A percentile compares a stretch with the other conserved stretches of the same genome.
Conservation (phyloP, 2,888 invertebrate genomes). For the Diachrysia chrysitis region DNA sequence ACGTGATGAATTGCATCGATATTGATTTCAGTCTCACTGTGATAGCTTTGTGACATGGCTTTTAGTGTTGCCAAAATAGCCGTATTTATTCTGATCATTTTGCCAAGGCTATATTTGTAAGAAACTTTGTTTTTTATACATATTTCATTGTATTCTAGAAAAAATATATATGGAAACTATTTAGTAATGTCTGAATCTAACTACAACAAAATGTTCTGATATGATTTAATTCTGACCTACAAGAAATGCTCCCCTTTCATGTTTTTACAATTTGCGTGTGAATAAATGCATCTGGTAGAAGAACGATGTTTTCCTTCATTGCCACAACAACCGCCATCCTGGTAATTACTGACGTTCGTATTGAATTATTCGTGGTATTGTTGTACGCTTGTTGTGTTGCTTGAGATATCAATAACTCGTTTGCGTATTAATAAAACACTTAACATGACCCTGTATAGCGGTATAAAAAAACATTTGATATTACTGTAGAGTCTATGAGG, state of each 20-base stretch:
- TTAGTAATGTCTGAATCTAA: too few relatives aligned
- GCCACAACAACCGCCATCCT: constrained; percentile 22
- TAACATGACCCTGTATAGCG: not conserved
- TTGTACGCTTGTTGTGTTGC: constrained; percentile 12
- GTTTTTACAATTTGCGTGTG: constrained; percentile 49
- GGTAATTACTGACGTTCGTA: constrained; percentile 38
- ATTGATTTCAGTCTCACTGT: constrained; percentile 46
- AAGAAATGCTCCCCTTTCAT: constrained; percentile 12
- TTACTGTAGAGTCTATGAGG: not conserved
- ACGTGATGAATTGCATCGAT: constrained; percentile 49
- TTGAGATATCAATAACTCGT: not conserved
- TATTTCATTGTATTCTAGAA: too few relatives aligned
- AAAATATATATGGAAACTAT: too few relatives aligned
- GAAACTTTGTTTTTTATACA: not conserved
- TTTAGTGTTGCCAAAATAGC: not conserved
- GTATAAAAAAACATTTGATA: not conserved
- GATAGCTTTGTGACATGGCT: constrained; percentile 30
- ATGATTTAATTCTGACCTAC: constrained; percentile 28
- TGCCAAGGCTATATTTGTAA: constrained; percentile 5
- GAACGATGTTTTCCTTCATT: constrained; percentile 46
- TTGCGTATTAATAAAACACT: not conserved
- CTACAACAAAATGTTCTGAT: constrained; percentile 36
- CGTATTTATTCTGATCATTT: not conserved
- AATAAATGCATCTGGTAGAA: constrained; percentile 47
- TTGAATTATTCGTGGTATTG: constrained; percentile 23